These are phyloP conservation scores for Spondyliosoma cantharus DNA, from an alignment of 2,797 vertebrate genomes.

Conservation along the genomic window DNA sequence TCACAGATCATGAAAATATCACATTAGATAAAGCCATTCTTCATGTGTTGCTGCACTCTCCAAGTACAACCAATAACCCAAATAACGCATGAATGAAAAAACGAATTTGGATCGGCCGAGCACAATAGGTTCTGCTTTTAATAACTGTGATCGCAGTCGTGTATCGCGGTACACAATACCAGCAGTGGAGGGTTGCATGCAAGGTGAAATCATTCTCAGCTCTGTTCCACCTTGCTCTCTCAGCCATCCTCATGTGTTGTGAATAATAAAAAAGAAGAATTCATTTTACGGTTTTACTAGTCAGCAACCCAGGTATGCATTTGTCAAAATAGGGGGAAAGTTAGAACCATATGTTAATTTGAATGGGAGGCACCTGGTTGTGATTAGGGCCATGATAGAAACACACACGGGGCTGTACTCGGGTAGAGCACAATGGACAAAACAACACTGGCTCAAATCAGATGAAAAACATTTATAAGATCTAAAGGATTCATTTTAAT, in stretches of 20 bases:
- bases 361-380: constrained; percentile 83
- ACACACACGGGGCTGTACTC: constrained; percentile 48
- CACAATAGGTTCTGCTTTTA: constrained; percentile 59
- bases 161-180: constrained; percentile 48
- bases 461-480: constrained; percentile 57
- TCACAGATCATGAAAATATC: constrained; percentile 59
- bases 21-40: constrained; percentile 53
- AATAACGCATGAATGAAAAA: constrained; percentile 38
- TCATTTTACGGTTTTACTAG: constrained; percentile 81
- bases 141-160: constrained; percentile 54
- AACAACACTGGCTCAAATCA: constrained; percentile 58
- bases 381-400: constrained; percentile 83
- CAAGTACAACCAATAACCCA: constrained; percentile 50
- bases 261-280: constrained; percentile 77
- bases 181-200: constrained; percentile 71
- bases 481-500: constrained; percentile 61
- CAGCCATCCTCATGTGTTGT: constrained; percentile 73
- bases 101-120: constrained; percentile 33
- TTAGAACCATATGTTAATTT: constrained; percentile 89
- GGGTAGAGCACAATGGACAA: constrained; percentile 54
- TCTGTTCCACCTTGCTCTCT: constrained; percentile 64
- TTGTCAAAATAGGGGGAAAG: constrained; percentile 81
- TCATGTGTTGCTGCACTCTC: constrained; percentile 35
- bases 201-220: constrained; percentile 80
- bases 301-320: constrained; percentile 86